A percentile compares a stretch with the other conserved stretches of the same genome.
phyloP scores from a whole-genome alignment of 2,888 invertebrate genomes.

The Pyrrhia umbra region DNA sequence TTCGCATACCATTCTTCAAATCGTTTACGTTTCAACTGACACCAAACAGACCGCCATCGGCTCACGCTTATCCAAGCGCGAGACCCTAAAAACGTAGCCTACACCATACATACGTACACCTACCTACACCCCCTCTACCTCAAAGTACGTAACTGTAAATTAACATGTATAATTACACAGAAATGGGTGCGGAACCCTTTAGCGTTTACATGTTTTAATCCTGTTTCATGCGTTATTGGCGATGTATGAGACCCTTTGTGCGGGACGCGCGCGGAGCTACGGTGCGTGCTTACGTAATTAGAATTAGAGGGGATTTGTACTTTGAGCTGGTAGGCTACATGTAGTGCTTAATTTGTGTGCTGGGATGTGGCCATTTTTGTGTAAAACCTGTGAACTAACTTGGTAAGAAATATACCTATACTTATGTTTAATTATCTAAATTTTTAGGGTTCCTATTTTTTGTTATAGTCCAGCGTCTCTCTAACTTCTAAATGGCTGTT shows the following conservation, averaged over 20 bases:
- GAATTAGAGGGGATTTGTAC: slow-evolving; percentile 48
- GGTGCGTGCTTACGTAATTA: slow-evolving; percentile 68
- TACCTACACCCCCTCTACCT: slow-evolving; percentile 33
- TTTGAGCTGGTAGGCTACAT: slow-evolving; percentile 22
- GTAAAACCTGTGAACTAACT: not conserved
- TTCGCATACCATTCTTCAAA: slow-evolving; percentile 24
- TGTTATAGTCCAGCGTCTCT: too few relatives aligned
- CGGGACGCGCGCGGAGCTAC: slow-evolving; percentile 67
- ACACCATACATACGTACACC: slow-evolving; percentile 17
- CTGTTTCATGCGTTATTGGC: slow-evolving; percentile 89
- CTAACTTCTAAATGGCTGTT: too few relatives aligned
- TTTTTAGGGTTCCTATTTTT: too few relatives aligned
- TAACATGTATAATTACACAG: slow-evolving; percentile 87
- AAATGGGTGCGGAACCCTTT: slow-evolving; percentile 80
- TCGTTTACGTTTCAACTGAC: slow-evolving; percentile 52
- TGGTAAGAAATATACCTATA: too few relatives aligned
- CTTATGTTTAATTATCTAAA: too few relatives aligned
- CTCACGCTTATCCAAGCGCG: slow-evolving; percentile 45
- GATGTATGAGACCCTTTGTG: slow-evolving; percentile 81
- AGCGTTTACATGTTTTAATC: slow-evolving; percentile 89
- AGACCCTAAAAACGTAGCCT: slow-evolving; percentile 50
- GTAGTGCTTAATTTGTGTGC: slow-evolving; percentile 2
- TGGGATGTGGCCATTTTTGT: slow-evolving; percentile 4
- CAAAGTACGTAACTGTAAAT: slow-evolving; percentile 71
- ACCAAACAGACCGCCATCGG: slow-evolving; percentile 40